phyloP scores from a whole-genome alignment of 2,797 vertebrate genomes.

The Potorous gilbertii region DNA sequence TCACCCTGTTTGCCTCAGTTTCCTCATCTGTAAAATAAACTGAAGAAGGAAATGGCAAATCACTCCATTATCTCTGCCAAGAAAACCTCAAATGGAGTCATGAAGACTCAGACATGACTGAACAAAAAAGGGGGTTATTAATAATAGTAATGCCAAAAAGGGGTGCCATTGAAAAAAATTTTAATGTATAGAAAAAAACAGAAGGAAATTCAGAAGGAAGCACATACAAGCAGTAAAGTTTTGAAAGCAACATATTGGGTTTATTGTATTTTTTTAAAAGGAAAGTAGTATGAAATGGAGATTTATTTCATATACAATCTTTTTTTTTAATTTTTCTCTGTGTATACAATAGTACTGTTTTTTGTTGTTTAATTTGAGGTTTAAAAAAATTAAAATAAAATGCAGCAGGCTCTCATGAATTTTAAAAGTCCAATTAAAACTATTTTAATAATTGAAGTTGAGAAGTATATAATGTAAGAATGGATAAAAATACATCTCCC shows the following conservation, averaged over 20 bases:
- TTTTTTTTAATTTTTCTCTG: neutral
- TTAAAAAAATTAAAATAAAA: neutral
- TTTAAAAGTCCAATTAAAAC: neutral
- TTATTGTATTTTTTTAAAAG: neutral
- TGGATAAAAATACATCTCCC: neutral
- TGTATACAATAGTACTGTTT: neutral
- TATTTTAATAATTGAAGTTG: neutral
- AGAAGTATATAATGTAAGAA: neutral
- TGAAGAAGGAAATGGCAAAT: neutral
- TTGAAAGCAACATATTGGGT: neutral
- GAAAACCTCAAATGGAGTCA: neutral
- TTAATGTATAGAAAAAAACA: neutral
- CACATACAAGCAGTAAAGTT: neutral
- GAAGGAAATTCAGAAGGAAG: neutral
- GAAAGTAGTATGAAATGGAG: neutral
- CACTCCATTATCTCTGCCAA: neutral
- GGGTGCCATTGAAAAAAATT: neutral
- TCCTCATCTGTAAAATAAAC: neutral
- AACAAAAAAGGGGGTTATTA: neutral
- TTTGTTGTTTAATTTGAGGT: neutral
- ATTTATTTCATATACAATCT: neutral
- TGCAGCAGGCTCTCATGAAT: neutral
- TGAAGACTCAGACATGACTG: neutral
- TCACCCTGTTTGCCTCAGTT: neutral
- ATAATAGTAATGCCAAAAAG: neutral